These are phyloP conservation scores for Eurosta solidaginis DNA, from an alignment of 1,140 invertebrate species.

Conservation along the genomic window DNA sequence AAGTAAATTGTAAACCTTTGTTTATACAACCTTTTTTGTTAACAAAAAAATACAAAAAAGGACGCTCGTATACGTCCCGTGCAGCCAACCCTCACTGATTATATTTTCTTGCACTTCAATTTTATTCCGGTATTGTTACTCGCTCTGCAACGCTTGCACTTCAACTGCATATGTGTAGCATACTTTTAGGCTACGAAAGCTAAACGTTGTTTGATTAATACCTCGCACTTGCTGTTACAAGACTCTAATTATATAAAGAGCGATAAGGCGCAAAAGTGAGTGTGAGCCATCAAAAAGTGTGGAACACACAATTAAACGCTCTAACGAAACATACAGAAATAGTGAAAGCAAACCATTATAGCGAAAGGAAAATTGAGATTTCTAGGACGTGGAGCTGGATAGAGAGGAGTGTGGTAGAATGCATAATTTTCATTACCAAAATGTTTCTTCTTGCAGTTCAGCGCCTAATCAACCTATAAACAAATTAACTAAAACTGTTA, in stretches of 20 bases:
- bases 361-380: neutral
- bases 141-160: neutral
- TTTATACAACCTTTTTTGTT: neutral
- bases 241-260: no score
- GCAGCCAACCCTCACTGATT: no score
- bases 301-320: neutral
- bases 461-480: neutral
- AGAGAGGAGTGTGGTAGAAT: neutral
- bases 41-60: neutral
- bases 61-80: neutral
- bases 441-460: neutral
- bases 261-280: neutral
- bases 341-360: neutral
- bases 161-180: neutral
- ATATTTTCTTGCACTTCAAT: neutral
- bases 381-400: neutral
- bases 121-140: neutral
- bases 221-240: no score
- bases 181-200: neutral
- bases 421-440: neutral
- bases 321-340: neutral
- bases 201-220: neutral
- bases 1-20: neutral
- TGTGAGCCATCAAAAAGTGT: neutral
- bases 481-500: neutral